Evolutionary conservation across 2,797 vertebrate genomes (phyloP).

Genomic region (Sylvia borin): DNA sequence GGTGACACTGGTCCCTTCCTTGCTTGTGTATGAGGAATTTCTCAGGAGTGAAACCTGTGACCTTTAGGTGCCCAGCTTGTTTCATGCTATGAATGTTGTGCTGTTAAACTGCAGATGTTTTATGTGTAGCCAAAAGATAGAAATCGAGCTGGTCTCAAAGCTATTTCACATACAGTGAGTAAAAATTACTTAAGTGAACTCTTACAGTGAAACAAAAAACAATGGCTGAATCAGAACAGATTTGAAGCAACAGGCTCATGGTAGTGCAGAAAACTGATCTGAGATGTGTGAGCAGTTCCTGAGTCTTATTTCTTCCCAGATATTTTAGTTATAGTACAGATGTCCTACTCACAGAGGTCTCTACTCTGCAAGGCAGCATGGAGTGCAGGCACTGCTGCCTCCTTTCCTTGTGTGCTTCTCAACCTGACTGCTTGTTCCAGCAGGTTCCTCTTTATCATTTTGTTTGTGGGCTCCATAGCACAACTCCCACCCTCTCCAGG

Average conservation of each 20-base stretch:
- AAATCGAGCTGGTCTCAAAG: not conserved
- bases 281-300: not conserved
- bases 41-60: not conserved
- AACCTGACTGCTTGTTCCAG: not conserved
- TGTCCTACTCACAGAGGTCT: not conserved
- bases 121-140: not conserved
- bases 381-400: not conserved
- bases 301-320: not conserved
- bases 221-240: not conserved
- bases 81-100: not conserved
- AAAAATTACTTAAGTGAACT: not conserved
- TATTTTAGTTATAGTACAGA: not conserved
- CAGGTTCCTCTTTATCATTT: not conserved
- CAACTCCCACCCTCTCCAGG: not conserved
- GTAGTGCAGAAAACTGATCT: not conserved
- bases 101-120: not conserved
- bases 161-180: not conserved
- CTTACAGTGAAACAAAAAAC: not conserved
- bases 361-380: rapidly evolving
- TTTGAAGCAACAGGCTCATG: not conserved
- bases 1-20: not conserved
- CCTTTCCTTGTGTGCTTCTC: not conserved
- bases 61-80: not conserved
- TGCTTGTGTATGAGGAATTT: not conserved
- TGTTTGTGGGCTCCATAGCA: not conserved